phyloP scores from a whole-genome alignment of 2,888 invertebrate species.

The Chymomyza amoena region DNA sequence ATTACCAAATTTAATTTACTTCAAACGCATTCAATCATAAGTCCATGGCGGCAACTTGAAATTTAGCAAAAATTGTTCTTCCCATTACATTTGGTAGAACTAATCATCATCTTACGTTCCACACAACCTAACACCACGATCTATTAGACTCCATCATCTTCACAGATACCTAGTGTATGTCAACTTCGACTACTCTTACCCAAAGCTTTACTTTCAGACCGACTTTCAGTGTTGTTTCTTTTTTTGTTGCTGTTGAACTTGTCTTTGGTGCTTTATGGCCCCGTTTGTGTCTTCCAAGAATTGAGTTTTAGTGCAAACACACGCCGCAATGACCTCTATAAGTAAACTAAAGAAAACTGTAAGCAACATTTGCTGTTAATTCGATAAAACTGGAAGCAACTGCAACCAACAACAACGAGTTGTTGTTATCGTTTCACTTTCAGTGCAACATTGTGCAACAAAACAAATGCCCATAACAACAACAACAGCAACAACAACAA shows the following conservation, averaged over 20 bases:
- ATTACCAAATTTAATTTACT: too few relatives aligned
- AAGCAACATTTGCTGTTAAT: neutral
- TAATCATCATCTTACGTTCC: too few relatives aligned
- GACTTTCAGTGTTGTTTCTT: slow-evolving; percentile 4
- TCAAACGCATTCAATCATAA: too few relatives aligned
- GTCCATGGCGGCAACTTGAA: too few relatives aligned
- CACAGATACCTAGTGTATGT: neutral
- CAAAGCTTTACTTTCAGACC: neutral
- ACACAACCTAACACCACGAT: too few relatives aligned
- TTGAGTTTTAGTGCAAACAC: slow-evolving; percentile 23
- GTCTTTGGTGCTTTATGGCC: slow-evolving; percentile 65
- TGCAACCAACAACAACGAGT: slow-evolving; percentile 40
- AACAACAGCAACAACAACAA: slow-evolving; percentile 16
- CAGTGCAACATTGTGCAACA: slow-evolving; percentile 30
- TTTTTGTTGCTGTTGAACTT: slow-evolving; percentile 41
- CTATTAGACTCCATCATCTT: neutral
- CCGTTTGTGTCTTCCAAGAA: slow-evolving; percentile 53
- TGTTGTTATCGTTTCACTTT: slow-evolving; percentile 57
- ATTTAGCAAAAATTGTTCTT: too few relatives aligned
- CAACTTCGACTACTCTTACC: neutral
- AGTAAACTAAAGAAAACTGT: slow-evolving; percentile 10
- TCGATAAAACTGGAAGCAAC: slow-evolving; percentile 1
- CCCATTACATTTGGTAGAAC: too few relatives aligned
- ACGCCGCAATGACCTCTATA: slow-evolving; percentile 56
- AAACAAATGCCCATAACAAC: neutral